These are phyloP conservation scores for Steatornis caripensis DNA, from an alignment of 2,113 vertebrate genomes.

Conservation along the genomic window DNA sequence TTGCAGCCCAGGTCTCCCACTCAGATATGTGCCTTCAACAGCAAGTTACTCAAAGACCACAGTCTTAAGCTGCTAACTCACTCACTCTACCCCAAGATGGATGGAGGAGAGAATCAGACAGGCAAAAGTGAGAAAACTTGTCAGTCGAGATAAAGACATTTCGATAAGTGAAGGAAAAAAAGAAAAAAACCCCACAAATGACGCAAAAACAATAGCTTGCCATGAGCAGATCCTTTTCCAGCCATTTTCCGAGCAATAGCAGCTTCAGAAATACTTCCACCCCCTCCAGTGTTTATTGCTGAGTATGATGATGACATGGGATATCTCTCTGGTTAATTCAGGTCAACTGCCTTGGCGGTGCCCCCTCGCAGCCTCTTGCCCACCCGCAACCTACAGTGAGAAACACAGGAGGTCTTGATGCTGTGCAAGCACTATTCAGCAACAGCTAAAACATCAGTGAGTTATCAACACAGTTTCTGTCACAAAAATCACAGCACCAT, in stretches of 20 bases:
- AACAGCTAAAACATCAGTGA: not conserved
- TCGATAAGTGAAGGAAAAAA: not conserved
- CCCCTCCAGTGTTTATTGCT: not conserved
- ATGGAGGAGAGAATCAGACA: not conserved
- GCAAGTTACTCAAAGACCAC: not conserved
- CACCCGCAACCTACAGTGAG: not conserved
- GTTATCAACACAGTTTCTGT: not conserved
- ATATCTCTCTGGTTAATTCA: not conserved
- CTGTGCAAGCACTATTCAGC: not conserved
- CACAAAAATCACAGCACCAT: not conserved
- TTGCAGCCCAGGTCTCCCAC: not conserved
- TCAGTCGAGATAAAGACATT: not conserved
- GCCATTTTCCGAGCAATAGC: not conserved
- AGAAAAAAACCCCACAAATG: accelerated
- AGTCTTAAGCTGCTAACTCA: not conserved
- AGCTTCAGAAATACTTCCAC: not conserved
- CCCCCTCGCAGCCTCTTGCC: not conserved
- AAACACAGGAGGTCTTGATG: not conserved
- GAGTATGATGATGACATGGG: not conserved
- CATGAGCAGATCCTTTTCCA: not conserved
- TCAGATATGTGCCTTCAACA: not conserved
- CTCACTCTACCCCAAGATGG: not conserved
- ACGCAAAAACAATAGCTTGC: not conserved
- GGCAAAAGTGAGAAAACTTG: not conserved
- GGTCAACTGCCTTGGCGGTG: not conserved